Evolutionary conservation across 2,797 vertebrate species (phyloP), one percentile per base, ranked within the genome.

Genomic region (Chelmon rostratus): DNA sequence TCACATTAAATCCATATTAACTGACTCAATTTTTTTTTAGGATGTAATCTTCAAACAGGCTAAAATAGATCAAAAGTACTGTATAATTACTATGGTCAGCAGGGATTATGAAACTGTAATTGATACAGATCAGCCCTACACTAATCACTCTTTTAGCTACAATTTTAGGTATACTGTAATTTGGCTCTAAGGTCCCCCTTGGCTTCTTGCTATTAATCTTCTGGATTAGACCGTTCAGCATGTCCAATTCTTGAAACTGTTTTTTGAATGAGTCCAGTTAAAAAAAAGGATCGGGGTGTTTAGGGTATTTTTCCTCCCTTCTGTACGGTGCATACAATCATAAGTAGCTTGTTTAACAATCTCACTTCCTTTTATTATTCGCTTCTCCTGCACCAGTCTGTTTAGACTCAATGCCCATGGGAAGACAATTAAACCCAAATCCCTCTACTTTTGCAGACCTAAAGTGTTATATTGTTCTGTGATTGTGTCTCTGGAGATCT

Each of bases 81-180:
- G 90, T 93, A 92, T 94, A 94, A 94, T 94, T 93, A 92, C 78
- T 80, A 49, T 89, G 93, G 91, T 94, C 92, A 92, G 88, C 83
- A 92, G 93, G 92, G 93, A 95, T 93, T 94, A 91, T 90, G 82
- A 79, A 86, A 91, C 62, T 90, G 92, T 92, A 92, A 91, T 88
- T 89, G 92, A 94, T 95, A 93, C 59, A 68, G 89, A 93, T 94
- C 93, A 93, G 91, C 88, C 89, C 91, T 47, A 78, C 89, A 80
- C 93, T 94, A 94, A 95, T 94, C 92, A 92, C 88, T 92, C 84
- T 88, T 86, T 91, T 89, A 90, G 86, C 84, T 85, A 83, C 82
- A 88, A 59, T 90, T 87, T 88, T 81, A 93, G 90, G 91, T 92
- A 88, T 89, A 88, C 82, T 91, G 87, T 91, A 74, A 88, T 92